Evolutionary conservation across 2,888 invertebrate species (phyloP).

Genomic region (Ichneumoninae sp.): DNA sequence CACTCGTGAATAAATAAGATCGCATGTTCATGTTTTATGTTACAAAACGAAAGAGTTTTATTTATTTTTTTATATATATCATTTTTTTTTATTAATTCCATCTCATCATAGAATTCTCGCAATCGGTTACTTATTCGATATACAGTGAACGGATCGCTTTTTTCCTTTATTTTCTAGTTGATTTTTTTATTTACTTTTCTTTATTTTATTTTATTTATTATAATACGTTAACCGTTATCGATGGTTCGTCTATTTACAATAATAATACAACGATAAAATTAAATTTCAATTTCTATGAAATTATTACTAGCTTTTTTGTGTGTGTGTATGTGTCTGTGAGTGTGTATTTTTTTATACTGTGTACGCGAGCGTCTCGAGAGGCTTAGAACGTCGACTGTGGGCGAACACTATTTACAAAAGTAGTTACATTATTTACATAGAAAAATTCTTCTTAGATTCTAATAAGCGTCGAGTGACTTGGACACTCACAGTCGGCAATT

Average conservation of each 20-base stretch:
- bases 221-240: constrained; percentile 53
- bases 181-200: background rate
- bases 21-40: constrained; percentile 29
- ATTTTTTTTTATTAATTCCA: constrained; percentile 6
- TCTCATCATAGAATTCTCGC: constrained; percentile 46
- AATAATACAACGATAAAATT: constrained; percentile 66
- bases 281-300: constrained; percentile 65
- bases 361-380: constrained; percentile 58
- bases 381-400: constrained; percentile 63
- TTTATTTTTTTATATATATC: constrained; percentile 14
- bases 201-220: constrained; percentile 20
- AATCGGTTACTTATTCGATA: constrained; percentile 47
- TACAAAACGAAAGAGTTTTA: constrained; percentile 65
- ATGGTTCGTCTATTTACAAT: constrained; percentile 56
- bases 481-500: constrained; percentile 68
- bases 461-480: constrained; percentile 83
- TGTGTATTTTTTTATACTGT: background rate
- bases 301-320: background rate
- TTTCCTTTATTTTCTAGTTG: constrained; percentile 14
- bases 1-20: background rate
- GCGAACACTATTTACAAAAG: constrained; percentile 71
- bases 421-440: constrained; percentile 83
- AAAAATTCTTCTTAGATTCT: constrained; percentile 78
- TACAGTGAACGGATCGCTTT: constrained; percentile 53
- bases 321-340: constrained; percentile 10